Base-by-base conservation (phyloP, 2,888 invertebrate genomes). In the Palloptera scutellata region DNA sequence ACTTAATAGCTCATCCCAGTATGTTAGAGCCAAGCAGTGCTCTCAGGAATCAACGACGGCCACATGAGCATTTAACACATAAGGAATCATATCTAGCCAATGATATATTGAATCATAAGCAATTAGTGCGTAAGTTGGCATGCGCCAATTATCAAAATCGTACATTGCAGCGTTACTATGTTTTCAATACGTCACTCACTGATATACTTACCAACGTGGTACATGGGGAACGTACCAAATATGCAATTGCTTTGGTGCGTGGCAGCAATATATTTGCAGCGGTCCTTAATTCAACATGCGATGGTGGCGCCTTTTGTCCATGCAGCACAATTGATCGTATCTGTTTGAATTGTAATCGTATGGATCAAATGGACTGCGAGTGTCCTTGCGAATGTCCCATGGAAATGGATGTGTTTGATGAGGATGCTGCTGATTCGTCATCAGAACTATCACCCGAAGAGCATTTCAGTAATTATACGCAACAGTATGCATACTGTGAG, bases 351-450 rank as follows among this genome's bases (percentile, higher is more conserved):
- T 97, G 97, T 82, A 92, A 95, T 81, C 89, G 96, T 60, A 95
- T 96, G 94, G 97, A 96, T 81, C 95, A 95, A 85, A 92, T 91
- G 3, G 96, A 96, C 80, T 97, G 97, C 77, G 97, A 97, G 83
- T 97, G 97, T 79, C 97, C 97, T 0, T 97, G 97, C 82, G 96
- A 97, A 83, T 97, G 97, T 79, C 91, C 87, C 70, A 87, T 89
- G 79, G 74, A 81, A 17, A 70, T 82, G 0, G 70, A 73, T n/a
- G 71, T 71, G 6, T 60, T 70, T 10, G 63, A 48, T n/a, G 61
- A 61, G 0, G 45, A 72, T 74, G 19, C 12, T 4, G 43, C 55
- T 1, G 41, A 51, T 15, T 11, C 54, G 1, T 67, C 66, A 3
- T 20, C 19, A 9, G 58, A 63, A 53, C 60, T 64, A 42, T 20